These are phyloP conservation scores for Heliornis fulica DNA, from an alignment of 2,113 vertebrate species.

Conservation along the genomic window DNA sequence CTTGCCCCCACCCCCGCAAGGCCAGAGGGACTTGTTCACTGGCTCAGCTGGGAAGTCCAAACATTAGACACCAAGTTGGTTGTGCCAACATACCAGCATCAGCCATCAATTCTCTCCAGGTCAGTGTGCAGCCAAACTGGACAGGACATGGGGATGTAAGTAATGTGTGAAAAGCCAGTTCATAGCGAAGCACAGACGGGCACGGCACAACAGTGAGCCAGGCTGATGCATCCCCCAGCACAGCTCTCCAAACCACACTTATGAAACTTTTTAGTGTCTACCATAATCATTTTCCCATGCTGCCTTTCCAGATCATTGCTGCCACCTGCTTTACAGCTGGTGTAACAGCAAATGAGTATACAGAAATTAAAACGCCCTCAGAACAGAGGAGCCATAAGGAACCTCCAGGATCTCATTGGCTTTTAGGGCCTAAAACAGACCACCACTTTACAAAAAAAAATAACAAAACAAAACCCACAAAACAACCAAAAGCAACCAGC, in stretches of 20 bases:
- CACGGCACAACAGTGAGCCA: accelerated
- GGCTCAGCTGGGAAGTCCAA: not conserved
- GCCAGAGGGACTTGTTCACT: not conserved
- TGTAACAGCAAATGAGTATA: not conserved
- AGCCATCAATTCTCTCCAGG: accelerated
- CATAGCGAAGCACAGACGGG: not conserved
- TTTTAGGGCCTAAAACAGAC: not conserved
- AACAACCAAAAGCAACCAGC: too few relatives aligned
- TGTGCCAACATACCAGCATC: accelerated
- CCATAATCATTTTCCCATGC: not conserved
- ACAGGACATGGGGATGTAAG: not conserved
- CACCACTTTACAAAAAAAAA: accelerated
- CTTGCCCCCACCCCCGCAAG: accelerated
- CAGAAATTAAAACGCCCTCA: not conserved
- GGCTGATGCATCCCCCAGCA: not conserved
- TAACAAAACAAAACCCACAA: too few relatives aligned
- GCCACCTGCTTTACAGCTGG: not conserved
- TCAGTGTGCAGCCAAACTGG: accelerated
- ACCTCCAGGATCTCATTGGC: not conserved
- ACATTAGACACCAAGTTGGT: not conserved
- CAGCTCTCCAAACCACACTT: not conserved
- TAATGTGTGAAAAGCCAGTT: accelerated
- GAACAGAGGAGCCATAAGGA: not conserved
- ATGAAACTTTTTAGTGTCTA: not conserved
- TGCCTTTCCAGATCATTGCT: not conserved